Conservation (phyloP, 2,113 vertebrate species). For the Ctenomys sociabilis region DNA sequence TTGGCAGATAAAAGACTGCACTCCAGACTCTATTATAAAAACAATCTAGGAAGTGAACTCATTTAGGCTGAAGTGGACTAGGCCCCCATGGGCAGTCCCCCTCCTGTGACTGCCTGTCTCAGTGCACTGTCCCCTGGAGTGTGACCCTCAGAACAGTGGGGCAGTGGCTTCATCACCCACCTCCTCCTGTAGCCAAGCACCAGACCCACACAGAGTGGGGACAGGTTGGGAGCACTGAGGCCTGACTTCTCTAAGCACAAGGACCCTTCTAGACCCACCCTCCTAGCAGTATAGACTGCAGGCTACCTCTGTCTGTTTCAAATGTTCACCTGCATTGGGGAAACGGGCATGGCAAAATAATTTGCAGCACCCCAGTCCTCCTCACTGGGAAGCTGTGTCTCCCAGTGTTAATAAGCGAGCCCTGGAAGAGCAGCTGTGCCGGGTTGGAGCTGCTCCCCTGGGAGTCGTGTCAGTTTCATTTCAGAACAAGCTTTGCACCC, state of each 20-base stretch:
- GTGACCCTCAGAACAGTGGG: too few relatives aligned
- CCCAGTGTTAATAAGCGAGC: constrained; percentile 70
- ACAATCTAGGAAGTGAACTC: neutral
- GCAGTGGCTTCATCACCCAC: neutral
- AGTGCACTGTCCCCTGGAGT: rapidly evolving
- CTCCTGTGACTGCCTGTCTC: rapidly evolving
- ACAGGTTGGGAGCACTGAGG: rapidly evolving
- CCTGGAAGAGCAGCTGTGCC: constrained; percentile 52
- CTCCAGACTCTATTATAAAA: neutral
- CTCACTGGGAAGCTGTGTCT: constrained; percentile 63
- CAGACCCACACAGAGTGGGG: neutral
- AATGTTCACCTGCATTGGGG: neutral
- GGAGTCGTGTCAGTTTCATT: constrained; percentile 73
- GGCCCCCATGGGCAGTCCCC: rapidly evolving
- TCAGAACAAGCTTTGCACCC: constrained; percentile 75
- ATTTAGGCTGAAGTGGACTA: neutral
- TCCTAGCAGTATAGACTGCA: neutral
- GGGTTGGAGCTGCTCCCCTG: constrained; percentile 71
- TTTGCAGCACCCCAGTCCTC: constrained; percentile 53
- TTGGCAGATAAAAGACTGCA: neutral
- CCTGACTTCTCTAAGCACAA: rapidly evolving
- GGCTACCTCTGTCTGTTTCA: neutral
- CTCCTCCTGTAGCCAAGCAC: neutral
- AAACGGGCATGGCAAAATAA: neutral
- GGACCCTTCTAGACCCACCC: rapidly evolving